phyloP scores from a whole-genome alignment of 2,888 invertebrate species.

The Drosophila anomalipes region DNA sequence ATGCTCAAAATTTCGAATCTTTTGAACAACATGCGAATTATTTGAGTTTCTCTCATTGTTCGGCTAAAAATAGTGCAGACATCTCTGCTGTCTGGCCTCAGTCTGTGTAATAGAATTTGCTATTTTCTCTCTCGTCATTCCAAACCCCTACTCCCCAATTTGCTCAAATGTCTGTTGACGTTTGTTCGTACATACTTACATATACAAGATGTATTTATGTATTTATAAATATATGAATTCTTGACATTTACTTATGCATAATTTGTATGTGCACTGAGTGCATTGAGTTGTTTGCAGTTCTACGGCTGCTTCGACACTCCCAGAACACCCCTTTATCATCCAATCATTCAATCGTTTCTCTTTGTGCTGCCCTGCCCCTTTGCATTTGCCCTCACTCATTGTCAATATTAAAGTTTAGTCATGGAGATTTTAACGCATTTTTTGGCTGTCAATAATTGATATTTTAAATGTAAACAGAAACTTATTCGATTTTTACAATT shows the following conservation, averaged over 20 bases:
- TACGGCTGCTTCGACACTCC: conserved; percentile 33
- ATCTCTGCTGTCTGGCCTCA: conserved; percentile 40
- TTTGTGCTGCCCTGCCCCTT: neutral
- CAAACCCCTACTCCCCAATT: neutral
- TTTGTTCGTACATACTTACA: neutral
- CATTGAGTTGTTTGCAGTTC: conserved; percentile 39
- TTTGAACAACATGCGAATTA: conserved; percentile 35
- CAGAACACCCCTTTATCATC: conserved; percentile 3
- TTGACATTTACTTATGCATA: conserved; percentile 43
- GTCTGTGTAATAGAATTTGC: conserved; percentile 38
- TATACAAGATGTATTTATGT: neutral
- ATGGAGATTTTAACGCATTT: neutral
- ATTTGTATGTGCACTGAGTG: conserved; percentile 55
- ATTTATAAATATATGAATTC: conserved; percentile 6
- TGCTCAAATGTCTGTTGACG: conserved; percentile 10
- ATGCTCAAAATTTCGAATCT: conserved; percentile 32
- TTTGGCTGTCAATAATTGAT: neutral
- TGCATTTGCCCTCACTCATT: neutral
- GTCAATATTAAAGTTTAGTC: neutral
- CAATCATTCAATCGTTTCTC: conserved; percentile 17
- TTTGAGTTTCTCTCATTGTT: conserved; percentile 37
- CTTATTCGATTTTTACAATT: neutral
- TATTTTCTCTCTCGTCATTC: neutral
- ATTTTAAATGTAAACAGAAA: neutral
- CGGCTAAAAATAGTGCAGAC: conserved; percentile 55